Evolutionary conservation across 2,113 vertebrate species (phyloP), one percentile per base, ranked within the genome.

Genomic region (Sprattus sprattus): DNA sequence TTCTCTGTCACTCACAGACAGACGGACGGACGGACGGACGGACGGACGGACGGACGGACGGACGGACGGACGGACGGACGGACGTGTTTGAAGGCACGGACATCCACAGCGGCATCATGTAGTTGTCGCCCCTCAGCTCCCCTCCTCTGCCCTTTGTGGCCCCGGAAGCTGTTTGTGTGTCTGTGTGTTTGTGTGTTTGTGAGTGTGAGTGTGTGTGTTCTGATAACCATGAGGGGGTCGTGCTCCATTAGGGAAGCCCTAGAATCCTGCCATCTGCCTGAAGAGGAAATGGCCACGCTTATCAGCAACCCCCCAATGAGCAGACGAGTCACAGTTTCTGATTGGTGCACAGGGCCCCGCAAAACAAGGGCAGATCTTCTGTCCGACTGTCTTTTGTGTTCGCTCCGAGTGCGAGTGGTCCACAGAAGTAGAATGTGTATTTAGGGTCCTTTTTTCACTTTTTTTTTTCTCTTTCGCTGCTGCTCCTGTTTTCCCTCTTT

Each of bases 291-390:
- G 28, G 67, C 2, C 28, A 2, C 11, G 3, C 67, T 39, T 75
- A 75, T 39, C 67, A 75, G 67, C 67, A 32, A 75, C 67, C 67
- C 28, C 67, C 67, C 67, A 75, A 32, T 16, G 28, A 75, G 67
- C 67, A 32, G 67, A 32, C 67, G 11, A 75, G 10, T 67, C 67
- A 75, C 28, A 75, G 67, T 39, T 32, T 75, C 60, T 67, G 60
- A 28, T 25, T 25, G 22, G n/a, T 7, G n/a, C n/a, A 25, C 11
- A 15, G 15, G 67, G 28, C 67, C 67, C 67, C 13, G 28, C 25
- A 78, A 13, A 78, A 78, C 71, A 78, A 78, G 71, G 71, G 13
- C 71, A 78, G 64, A 71, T 71, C 64, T 78, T 3, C 28, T 39
- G 71, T 78, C 64, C 10, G 71, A 78, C 44, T 39, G 71, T 13